Base-by-base conservation (phyloP, 2,797 vertebrate genomes). In the Adrianichthys oophorus region DNA sequence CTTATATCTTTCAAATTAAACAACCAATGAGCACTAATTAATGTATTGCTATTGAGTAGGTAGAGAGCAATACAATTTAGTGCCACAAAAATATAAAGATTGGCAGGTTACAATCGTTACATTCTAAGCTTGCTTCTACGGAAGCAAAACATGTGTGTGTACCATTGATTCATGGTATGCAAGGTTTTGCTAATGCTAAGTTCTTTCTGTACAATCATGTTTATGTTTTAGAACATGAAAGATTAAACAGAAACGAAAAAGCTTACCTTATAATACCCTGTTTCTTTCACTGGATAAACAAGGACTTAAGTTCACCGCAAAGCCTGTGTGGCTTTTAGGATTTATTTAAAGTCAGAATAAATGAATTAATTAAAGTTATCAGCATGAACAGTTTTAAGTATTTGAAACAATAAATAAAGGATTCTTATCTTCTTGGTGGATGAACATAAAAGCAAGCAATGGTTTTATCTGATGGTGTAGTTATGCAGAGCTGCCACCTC, bases 391-490 rank as follows among this genome's bases (percentile, higher is more conserved):
- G 15, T 60, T 80, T 56, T 59, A 8, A 45, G 53, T 51, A 67
- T 79, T 59, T 71, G 54, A 76, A 83, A 86, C 70, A 77, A 79
- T 59, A 64, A 67, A 74, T 69, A 78, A 71, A 76, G 72, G 29
- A 56, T 52, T 59, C 48, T 80, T 83, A 72, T 86, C 79, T 70
- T 17, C 17, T 18, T 13, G 44, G 46, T 59, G 13, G 76, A 84
- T 84, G 78, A 85, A 81, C 79, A 82, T 77, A 77, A 87, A 84
- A 68, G 68, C 62, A 68, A 73, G 68, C 68, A 59, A 60, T 71
- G 73, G 70, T 75, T 83, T 87, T 88, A 87, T 89, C 83, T 87
- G 83, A 85, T 80, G 74, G 73, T 78, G 76, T 79, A 83, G 77
- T 76, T 85, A 83, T 85, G 85, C 60, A 43, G 70, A 62, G 62